Evolutionary conservation across 2,888 invertebrate genomes (phyloP).

Genomic region (Strigamia crassipes): DNA sequence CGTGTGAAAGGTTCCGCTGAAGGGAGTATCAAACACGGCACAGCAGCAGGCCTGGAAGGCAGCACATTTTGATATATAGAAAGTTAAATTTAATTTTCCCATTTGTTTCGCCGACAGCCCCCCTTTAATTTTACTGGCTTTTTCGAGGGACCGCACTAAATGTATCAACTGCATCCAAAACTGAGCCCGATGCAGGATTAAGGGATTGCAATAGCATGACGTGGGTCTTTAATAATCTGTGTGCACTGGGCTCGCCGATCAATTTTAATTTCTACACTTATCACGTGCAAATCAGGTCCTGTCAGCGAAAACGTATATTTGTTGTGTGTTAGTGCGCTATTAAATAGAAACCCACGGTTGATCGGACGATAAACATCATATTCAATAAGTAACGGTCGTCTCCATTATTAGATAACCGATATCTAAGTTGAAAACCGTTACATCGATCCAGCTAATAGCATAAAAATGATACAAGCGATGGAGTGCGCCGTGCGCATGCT

Average conservation of each 20-base stretch:
- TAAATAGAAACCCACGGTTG: background rate
- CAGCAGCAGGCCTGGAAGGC: background rate
- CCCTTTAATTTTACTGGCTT: background rate
- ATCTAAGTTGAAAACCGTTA: conserved; percentile 23
- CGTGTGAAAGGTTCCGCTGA: background rate
- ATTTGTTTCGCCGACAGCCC: background rate
- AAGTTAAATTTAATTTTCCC: background rate
- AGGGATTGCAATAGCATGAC: background rate
- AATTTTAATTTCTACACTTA: background rate
- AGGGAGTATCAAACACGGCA: background rate
- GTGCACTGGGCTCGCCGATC: background rate
- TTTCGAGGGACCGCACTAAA: background rate
- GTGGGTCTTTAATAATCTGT: background rate
- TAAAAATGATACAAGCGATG: background rate
- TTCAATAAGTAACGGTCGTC: conserved; percentile 14
- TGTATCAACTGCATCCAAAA: background rate
- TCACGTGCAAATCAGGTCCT: background rate
- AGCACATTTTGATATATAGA: background rate
- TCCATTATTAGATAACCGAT: conserved; percentile 22
- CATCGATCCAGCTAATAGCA: conserved; percentile 4
- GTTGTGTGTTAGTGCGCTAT: background rate
- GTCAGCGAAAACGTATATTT: background rate
- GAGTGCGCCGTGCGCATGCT: background rate
- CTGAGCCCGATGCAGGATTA: background rate
- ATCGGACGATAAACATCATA: conserved; percentile 5